Evolutionary conservation across 2,888 invertebrate species (phyloP), one percentile per base, ranked within the genome.

Genomic region (Lasius platythorax): DNA sequence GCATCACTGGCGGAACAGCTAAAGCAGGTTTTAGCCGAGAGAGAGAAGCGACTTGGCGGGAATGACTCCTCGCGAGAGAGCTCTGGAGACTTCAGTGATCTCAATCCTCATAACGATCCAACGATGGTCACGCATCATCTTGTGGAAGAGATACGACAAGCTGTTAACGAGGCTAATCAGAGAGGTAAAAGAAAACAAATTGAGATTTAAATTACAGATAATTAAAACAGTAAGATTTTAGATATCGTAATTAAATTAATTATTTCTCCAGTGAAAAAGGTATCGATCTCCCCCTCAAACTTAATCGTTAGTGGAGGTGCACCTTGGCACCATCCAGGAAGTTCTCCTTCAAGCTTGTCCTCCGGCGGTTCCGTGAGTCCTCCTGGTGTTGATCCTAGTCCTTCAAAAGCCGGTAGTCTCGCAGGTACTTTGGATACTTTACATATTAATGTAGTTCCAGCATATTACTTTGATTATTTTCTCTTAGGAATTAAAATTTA

Each of bases 111-210:
- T 94, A 96, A 96, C 90, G 97, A 96, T 95, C 96, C 97, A 90
- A 97, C 97, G 95, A 97, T 96, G 95, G 97, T 97, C 93, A 97
- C 97, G 92, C 97, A 98, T 95, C 97, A 97, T 94, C 96, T 98
- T 91, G 97, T 98, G 90, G 98, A 98, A 95, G 98, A 98, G 96
- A 98, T 98, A 93, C 96, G 98, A 88, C 98, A 98, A 95, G 98
- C 98, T 92, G 98, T 98, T 93, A 98, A 97, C 95, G 98, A 98
- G 95, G 98, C 98, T 90, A 98, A 98, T 96, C 97, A 98, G 88
- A 96, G 97, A 97, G 98, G 98, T 98, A 95, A 5, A 12, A 28
- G 33, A 61, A 61, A 81, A 72, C 30, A 43, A 53, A 30, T 66
- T n/a, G 12, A 70, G 33, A 33, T 33, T 28, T 40, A 23, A 50